phyloP scores from a whole-genome alignment of 2,113 vertebrate species.

The Boulengeromyrus knoepffleri region DNA sequence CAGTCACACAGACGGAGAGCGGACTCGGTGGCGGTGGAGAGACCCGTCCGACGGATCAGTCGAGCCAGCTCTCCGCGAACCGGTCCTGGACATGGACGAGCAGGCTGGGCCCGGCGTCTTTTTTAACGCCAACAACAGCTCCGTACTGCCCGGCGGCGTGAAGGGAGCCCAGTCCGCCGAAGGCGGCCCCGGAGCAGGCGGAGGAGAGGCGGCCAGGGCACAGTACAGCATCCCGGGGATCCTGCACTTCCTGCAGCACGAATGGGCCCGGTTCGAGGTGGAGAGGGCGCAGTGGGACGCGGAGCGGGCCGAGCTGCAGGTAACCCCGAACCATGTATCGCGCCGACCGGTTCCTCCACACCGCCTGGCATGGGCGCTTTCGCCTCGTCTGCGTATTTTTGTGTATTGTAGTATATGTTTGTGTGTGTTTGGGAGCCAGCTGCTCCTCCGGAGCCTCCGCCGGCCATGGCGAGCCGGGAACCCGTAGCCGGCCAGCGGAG shows the following conservation, averaged over 20 bases:
- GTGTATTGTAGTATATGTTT: neutral
- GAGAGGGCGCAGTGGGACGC: slow-evolving; percentile 95
- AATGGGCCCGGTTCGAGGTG: slow-evolving; percentile 97
- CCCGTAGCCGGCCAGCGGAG: neutral
- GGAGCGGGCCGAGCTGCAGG: slow-evolving; percentile 92
- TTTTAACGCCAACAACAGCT: slow-evolving; percentile 80
- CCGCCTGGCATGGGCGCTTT: neutral
- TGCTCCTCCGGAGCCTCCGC: neutral
- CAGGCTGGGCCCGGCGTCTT: slow-evolving; percentile 89
- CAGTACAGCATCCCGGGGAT: slow-evolving; percentile 96
- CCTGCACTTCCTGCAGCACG: slow-evolving; percentile 97
- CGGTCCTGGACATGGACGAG: slow-evolving; percentile 83
- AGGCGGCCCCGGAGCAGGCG: slow-evolving; percentile 52
- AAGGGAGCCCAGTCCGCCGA: slow-evolving; percentile 65
- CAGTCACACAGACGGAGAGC: slow-evolving; percentile 20
- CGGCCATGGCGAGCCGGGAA: neutral
- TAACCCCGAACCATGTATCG: slow-evolving; percentile 37
- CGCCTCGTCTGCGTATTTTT: neutral
- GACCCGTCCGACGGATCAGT: slow-evolving; percentile 21
- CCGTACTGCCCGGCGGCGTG: slow-evolving; percentile 64
- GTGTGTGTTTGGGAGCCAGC: neutral
- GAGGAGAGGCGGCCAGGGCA: slow-evolving; percentile 71
- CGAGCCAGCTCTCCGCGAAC: slow-evolving; percentile 35
- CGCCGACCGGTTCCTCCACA: neutral
- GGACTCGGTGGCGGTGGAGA: slow-evolving; percentile 15